Conservation (phyloP, 2,113 vertebrate species). For the Bujurquina vittata region DNA sequence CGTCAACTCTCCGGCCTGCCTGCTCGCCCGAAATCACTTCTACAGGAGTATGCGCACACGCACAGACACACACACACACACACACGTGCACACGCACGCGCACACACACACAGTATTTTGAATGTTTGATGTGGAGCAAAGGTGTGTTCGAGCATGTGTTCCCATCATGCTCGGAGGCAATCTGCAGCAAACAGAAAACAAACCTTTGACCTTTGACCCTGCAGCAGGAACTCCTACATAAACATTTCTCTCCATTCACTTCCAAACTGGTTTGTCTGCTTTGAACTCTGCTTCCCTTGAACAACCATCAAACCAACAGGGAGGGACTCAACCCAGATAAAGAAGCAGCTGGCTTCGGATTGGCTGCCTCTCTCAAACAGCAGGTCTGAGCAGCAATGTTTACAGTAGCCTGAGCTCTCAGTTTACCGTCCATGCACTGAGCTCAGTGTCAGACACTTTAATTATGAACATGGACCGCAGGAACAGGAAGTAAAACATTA, state of each 20-base stretch:
- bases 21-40: constrained; percentile 75
- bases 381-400: not conserved
- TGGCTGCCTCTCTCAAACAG: not conserved
- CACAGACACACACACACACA: not conserved
- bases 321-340: no score
- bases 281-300: not conserved
- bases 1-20: constrained; percentile 76
- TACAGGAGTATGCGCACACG: constrained; percentile 67
- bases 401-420: not conserved
- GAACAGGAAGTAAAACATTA: no score
- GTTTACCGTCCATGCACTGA: no score
- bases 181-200: not conserved
- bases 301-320: not conserved
- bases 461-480: not conserved
- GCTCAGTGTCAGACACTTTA: not conserved
- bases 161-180: not conserved
- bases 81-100: no score
- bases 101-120: not conserved
- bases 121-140: not conserved
- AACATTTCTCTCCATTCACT: not conserved
- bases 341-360: not conserved
- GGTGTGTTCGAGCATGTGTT: not conserved
- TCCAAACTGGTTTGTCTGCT: not conserved
- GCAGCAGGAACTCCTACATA: not conserved
- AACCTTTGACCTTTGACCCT: not conserved